Base-by-base conservation (phyloP, 2,888 invertebrate species). In the Sturmia bella region DNA sequence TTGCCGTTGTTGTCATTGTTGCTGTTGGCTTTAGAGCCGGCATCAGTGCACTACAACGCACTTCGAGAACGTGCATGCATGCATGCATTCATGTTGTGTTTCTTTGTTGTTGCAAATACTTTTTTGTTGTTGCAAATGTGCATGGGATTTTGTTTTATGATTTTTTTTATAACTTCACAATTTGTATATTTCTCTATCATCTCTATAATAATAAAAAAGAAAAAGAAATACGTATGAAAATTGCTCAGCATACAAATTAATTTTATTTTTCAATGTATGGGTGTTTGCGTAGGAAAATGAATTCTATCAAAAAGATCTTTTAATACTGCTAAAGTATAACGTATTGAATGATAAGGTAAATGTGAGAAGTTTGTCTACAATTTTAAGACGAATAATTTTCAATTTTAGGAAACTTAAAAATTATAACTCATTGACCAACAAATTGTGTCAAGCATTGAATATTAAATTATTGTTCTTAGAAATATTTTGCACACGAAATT, bases 21-120 rank as follows among this genome's bases (percentile, higher is more conserved):
- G 37, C 43, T 41, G 39, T 43, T 66, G 48, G 19, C 39, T 75
- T 59, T 59, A 43, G 61, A 69, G 69, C 52, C 69, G 76, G 76
- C 76, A 69, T 76, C 69, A 24, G 12, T 45, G 54, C 61, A 76
- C 61, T 52, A 19, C 43, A 69, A 76, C 69, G 76, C 61, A 61
- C 76, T 76, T 52, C 15, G 61, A 61, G 76, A 69, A 61, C 45
- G 69, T 69, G 69, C 48, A 66, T 75, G 39, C 37, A 27, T 32
- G 43, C 17, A 43, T 54, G 54, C 37, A 48, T 70, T 11, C n/a
- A 43, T 13, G 52, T 52, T 48, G 52, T 37, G n/a, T 54, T 27
- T 43, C 50, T 21, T 50, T 73, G 27, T 21, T 24, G 37, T 32
- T 68, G 48, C 12, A 32, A 56, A n/a, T 59, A 15, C 3, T 13